Evolutionary conservation across 2,797 vertebrate genomes (phyloP).

Genomic region (Euphonia xanthogaster): DNA sequence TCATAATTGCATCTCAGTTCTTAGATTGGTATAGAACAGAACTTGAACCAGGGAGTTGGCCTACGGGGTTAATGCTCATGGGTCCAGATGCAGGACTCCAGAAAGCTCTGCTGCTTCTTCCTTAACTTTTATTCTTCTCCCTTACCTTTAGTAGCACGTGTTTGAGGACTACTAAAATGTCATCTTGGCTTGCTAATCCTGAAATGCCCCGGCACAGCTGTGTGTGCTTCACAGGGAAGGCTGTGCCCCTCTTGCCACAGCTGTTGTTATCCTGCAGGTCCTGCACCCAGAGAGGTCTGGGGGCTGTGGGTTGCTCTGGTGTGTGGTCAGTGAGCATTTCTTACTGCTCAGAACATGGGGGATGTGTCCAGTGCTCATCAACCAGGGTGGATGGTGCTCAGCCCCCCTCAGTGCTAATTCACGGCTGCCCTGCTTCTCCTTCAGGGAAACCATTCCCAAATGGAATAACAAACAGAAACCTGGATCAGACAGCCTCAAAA

Average conservation of each 20-base stretch:
- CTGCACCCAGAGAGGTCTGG: not conserved
- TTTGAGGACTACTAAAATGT: not conserved
- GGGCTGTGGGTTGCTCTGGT: accelerated
- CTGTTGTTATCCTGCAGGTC: not conserved
- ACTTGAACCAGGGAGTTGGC: not conserved
- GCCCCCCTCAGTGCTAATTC: not conserved
- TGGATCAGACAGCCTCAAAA: not conserved
- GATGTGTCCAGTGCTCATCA: not conserved
- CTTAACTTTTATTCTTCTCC: not conserved
- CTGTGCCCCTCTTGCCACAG: not conserved
- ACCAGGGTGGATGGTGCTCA: accelerated
- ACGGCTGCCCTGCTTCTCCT: not conserved
- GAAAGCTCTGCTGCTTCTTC: not conserved
- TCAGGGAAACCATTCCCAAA: not conserved
- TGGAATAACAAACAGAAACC: not conserved
- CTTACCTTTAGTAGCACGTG: not conserved
- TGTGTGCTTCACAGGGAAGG: not conserved
- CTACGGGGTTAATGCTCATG: accelerated
- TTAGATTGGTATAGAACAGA: not conserved
- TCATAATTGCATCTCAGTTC: not conserved
- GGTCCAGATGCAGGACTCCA: not conserved
- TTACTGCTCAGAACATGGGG: not conserved
- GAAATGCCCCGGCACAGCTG: not conserved
- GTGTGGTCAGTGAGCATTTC: not conserved
- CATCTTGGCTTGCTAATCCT: not conserved